Conservation (phyloP, 1,140 invertebrate species). For the Hyposmocoma kahamanoa region DNA sequence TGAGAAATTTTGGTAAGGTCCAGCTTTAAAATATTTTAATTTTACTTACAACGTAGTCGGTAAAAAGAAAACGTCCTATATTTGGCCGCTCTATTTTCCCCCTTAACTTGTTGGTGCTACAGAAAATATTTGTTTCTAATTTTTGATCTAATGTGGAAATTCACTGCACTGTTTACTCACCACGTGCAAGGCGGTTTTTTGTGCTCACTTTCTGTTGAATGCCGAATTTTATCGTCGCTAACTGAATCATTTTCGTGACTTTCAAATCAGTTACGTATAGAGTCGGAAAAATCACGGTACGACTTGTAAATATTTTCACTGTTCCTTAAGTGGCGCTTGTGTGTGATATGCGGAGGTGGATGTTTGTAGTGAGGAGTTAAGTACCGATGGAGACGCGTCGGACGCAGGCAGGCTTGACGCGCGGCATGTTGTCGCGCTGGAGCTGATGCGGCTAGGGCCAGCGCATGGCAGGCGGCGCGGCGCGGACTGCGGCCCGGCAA, state of each 20-base stretch:
- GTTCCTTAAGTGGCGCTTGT: constrained; percentile 17
- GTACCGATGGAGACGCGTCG: constrained; percentile 71
- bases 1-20: too few relatives aligned
- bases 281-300: constrained; percentile 14
- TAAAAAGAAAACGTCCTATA: too few relatives aligned
- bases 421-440: constrained; percentile 59
- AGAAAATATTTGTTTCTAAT: too few relatives aligned
- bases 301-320: constrained; percentile 21
- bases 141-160: constrained; percentile 26
- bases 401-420: constrained; percentile 68
- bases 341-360: constrained; percentile 29
- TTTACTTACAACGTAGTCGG: too few relatives aligned
- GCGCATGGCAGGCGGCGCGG: constrained; percentile 41
- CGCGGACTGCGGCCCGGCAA: constrained; percentile 21
- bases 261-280: constrained; percentile 17
- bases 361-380: constrained; percentile 30
- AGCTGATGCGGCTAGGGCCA: constrained; percentile 40
- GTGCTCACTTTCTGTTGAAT: constrained; percentile 70
- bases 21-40: too few relatives aligned
- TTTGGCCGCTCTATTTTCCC: too few relatives aligned
- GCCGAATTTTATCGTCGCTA: constrained; percentile 76
- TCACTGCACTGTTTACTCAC: constrained; percentile 70
- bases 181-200: constrained; percentile 69
- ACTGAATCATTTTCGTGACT: constrained; percentile 72
- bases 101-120: too few relatives aligned